Base-by-base conservation (phyloP, 2,113 vertebrate genomes). In the Gymnorhina tibicen region DNA sequence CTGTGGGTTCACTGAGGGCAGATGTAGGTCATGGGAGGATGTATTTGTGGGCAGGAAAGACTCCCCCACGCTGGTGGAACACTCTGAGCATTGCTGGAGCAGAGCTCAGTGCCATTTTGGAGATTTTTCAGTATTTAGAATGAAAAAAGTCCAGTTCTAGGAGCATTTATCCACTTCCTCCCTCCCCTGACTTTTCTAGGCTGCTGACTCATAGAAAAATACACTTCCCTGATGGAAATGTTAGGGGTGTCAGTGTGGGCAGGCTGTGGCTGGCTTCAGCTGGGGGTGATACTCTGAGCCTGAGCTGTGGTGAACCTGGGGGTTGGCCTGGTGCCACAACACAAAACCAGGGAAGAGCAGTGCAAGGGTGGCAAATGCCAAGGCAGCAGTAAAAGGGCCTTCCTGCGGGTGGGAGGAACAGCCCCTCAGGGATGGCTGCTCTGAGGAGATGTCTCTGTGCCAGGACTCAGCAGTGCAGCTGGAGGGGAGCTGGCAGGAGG, bases 361-460 rank as follows among this genome's bases (percentile, higher is more conserved):
- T 35, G 56, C 7, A 4, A 0, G 0, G 16, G 52, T 47, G 32
- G 33, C 39, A 56, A 44, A 32, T 27, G 17, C 20, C 3, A 2
- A 32, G 24, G 3, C 33, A 56, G 70, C 26, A 13, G 11, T 32
- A 35, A 47, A 52, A 37, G 62, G 19, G 39, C 11, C 16, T 70
- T 18, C 19, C 12, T 4, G 2, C 0, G 7, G 5, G 13, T 27
- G 66, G 30, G 22, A 63, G 42, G 24, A 53, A 2, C n/a, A n/a
- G 37, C 56, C 26, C 44, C 35, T 35, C 7, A 13, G 24, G 21
- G 5, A 13, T 11, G 27, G 74, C 44, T 46, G 33, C 33, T 69
- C 35, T n/a, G 23, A 20, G 64, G 27, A 79, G 16, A 13, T 16
- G 44, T 17, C 16, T 46, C 10, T 26, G 21, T 12, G 28, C 35